Conservation (phyloP, 2,797 vertebrate species). For the Neosalanx taihuensis region DNA sequence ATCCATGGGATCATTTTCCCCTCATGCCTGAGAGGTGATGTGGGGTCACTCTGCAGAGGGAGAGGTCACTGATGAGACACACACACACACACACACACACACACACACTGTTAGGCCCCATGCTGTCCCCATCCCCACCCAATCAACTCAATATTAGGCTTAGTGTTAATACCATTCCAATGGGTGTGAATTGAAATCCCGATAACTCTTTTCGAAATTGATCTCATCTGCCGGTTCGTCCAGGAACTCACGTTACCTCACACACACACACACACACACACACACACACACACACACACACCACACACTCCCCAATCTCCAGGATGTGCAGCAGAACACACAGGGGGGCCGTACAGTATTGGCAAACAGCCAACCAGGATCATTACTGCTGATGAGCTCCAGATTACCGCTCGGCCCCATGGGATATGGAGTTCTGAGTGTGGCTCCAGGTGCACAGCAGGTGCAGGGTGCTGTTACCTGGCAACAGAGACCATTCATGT, state of each 20-base stretch:
- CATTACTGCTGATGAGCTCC: constrained; percentile 11
- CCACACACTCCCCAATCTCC: background rate
- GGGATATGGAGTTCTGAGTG: background rate
- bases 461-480: background rate
- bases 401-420: background rate
- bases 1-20: background rate
- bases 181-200: background rate
- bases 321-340: background rate
- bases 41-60: background rate
- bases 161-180: background rate
- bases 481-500: background rate
- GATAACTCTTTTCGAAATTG: background rate
- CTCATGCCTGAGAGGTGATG: background rate
- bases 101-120: no score
- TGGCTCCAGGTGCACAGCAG: background rate
- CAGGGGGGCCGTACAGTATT: constrained; percentile 17
- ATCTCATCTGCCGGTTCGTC: constrained; percentile 25
- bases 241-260: constrained; percentile 18
- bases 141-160: background rate
- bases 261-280: constrained; percentile 13
- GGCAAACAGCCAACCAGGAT: background rate
- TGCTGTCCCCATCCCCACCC: no score
- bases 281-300: constrained; percentile 8
- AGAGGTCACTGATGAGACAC: background rate
- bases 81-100: no score